Base-by-base conservation (phyloP, 1,140 invertebrate species). In the Caenorhabditis inopinata region DNA sequence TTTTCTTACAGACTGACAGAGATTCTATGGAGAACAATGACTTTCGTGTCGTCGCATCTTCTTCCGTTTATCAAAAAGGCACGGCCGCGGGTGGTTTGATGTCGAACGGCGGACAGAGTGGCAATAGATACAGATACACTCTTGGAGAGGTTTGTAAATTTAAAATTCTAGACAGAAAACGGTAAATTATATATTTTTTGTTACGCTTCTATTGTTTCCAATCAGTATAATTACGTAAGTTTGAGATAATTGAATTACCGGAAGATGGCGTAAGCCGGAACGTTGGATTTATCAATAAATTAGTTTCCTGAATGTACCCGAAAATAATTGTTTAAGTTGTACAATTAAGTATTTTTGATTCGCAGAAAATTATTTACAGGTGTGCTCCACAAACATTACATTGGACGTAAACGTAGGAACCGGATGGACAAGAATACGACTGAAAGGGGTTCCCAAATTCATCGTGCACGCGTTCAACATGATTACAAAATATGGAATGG, bases 381-480 rank as follows among this genome's bases (percentile, higher is more conserved):
- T 68, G 7, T 32, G 11, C 25, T 68, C 58, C 7, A 29, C 58
- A 38, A 68, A 68, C n/a, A 18, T 68, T 1, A 68, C 58, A 21
- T n/a, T 68, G n/a, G 58, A 68, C 32, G 58, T 68, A 32, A 68
- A 68, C n/a, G 58, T 68, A 7, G 58, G 58, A 5, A 68, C 58
- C 32, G 58, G 58, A 5, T 68, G 58, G 58, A 68, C 58, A 11
- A n/a, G 58, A 21, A 68, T 68, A 68, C 58, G 58, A 21, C 58
- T 68, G 58, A 68, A 68, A 9, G 58, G 38, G 9, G 58, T 68
- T 1, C 58, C 74, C 11, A 80, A 73, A 27, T 80, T 80, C 35
- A 32, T 80, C 18, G 27, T 80, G 9, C 21, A 80, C 38, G 49
- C 77, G 16, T 79, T 79, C 77, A 79, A 42, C 53, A 68, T 73